A percentile compares a stretch with the other conserved stretches of the same genome.
These are phyloP conservation scores for Archaeoteleia sp. DNA, from an alignment of 2,888 invertebrate genomes.

Conservation along the genomic window DNA sequence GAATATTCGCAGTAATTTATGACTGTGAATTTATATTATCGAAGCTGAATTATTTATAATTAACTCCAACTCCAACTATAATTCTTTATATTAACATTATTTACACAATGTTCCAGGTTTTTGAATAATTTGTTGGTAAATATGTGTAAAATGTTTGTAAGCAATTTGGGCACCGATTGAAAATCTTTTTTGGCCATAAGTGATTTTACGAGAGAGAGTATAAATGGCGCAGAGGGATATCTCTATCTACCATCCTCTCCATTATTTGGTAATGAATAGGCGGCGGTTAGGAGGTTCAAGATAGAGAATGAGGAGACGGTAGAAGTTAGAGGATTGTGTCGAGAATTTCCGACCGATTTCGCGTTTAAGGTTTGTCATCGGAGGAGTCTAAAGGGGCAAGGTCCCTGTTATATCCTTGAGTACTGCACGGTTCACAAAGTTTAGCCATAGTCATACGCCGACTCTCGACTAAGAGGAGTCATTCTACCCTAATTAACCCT, in stretches of 20 bases:
- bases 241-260: slow-evolving; percentile 32
- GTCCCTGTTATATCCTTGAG: slow-evolving; percentile 37
- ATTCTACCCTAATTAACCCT: slow-evolving; percentile 46
- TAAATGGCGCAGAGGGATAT: slow-evolving; percentile 32
- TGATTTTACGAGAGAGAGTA: slow-evolving; percentile 30
- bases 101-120: too few relatives aligned
- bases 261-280: slow-evolving; percentile 55
- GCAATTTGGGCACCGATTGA: slow-evolving; percentile 17
- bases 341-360: slow-evolving; percentile 60
- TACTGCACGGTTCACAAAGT: slow-evolving; percentile 40
- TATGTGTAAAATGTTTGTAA: slow-evolving; percentile 21
- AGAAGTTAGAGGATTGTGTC: slow-evolving; percentile 48
- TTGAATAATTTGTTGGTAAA: too few relatives aligned
- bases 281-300: slow-evolving; percentile 26
- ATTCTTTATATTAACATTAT: too few relatives aligned
- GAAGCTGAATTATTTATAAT: too few relatives aligned
- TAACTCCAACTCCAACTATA: too few relatives aligned
- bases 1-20: too few relatives aligned
- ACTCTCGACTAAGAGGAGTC: slow-evolving; percentile 35
- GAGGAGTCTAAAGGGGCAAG: slow-evolving; percentile 36
- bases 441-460: slow-evolving; percentile 44
- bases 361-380: slow-evolving; percentile 54
- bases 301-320: slow-evolving; percentile 23
- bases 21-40: too few relatives aligned
- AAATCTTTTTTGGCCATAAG: slow-evolving; percentile 18